Evolutionary conservation across 2,888 invertebrate genomes (phyloP), one percentile per base, ranked within the genome.

Genomic region (Subacronicta megacephala): DNA sequence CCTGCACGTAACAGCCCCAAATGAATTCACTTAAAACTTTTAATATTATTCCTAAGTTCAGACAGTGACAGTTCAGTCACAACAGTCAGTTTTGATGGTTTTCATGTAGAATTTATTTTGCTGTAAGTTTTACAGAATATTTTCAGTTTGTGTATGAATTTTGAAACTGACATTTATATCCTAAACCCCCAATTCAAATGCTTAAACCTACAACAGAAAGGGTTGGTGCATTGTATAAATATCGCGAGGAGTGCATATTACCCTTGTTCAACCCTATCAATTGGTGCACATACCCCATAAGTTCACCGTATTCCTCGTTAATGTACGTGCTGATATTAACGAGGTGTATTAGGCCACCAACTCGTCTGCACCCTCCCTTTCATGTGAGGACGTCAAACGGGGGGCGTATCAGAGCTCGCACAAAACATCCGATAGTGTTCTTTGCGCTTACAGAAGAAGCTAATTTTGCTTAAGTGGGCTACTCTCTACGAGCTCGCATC

Each of bases 391-490:
- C 84, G 85, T 89, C 88, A 90, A 90, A 90, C 83, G 85, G 79
- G 82, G 84, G 84, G 82, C 80, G 85, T 87, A 90, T 89, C 87
- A 87, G 87, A 81, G 83, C 80, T 77, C 66, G 85, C 81, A 90
- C 87, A 90, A 90, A 90, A 91, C 93, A 90, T 87, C 90, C 91
- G 90, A 93, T 93, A 92, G 92, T 90, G 90, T 93, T 92, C 92
- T 92, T 92, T 90, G 83, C 88, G 85, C 86, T 82, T 69, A 90
- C 90, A 92, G 90, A 90, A 93, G 92, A 86, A 93, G 93, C 93
- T 93, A 93, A 93, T 93, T 93, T 93, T 90, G 87, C 91, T 90
- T 91, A 93, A 93, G 93, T 93, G 93, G 92, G 93, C 93, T 92
- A 93, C 92, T 92, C 87, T 69, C 75, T 73, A 75, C 29, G 52